phyloP scores from a whole-genome alignment of 2,797 vertebrate species.

The Mycteria americana region DNA sequence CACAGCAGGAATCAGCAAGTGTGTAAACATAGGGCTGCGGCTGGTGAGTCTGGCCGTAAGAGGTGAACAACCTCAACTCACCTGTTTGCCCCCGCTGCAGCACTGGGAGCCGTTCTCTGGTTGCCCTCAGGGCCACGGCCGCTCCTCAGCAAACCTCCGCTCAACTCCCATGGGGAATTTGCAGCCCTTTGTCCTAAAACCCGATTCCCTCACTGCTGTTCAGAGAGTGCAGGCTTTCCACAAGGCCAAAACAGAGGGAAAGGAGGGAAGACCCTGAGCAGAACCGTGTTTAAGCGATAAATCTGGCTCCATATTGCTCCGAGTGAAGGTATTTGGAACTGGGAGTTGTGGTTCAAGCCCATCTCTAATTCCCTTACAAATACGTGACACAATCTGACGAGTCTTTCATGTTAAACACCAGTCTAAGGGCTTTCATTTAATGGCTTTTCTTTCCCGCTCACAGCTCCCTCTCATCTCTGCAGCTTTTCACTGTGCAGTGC shows the following conservation, averaged over 20 bases:
- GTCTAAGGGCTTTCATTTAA: slow-evolving; percentile 9
- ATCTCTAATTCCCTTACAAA: slow-evolving; percentile 6
- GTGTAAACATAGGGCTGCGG: background rate
- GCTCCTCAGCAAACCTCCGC: background rate
- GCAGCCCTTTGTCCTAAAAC: background rate
- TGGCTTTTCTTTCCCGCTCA: slow-evolving; percentile 12
- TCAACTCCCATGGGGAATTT: background rate
- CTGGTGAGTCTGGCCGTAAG: background rate
- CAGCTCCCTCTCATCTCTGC: slow-evolving; percentile 43
- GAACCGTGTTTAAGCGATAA: background rate
- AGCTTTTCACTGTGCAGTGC: slow-evolving; percentile 21
- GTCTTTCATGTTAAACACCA: slow-evolving; percentile 8
- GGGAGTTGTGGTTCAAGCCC: background rate
- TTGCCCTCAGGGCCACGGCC: background rate
- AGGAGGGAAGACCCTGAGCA: background rate
- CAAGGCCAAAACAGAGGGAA: background rate
- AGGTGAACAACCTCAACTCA: background rate
- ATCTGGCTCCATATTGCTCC: background rate
- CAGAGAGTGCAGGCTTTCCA: background rate
- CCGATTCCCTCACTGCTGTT: background rate
- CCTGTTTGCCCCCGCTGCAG: accelerated
- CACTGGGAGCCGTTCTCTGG: background rate
- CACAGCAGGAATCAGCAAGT: background rate
- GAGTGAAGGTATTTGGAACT: background rate
- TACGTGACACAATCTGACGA: background rate